Evolutionary conservation across 2,113 vertebrate species (phyloP), one percentile per base, ranked within the genome.

Genomic region (Dasypus novemcinctus): DNA sequence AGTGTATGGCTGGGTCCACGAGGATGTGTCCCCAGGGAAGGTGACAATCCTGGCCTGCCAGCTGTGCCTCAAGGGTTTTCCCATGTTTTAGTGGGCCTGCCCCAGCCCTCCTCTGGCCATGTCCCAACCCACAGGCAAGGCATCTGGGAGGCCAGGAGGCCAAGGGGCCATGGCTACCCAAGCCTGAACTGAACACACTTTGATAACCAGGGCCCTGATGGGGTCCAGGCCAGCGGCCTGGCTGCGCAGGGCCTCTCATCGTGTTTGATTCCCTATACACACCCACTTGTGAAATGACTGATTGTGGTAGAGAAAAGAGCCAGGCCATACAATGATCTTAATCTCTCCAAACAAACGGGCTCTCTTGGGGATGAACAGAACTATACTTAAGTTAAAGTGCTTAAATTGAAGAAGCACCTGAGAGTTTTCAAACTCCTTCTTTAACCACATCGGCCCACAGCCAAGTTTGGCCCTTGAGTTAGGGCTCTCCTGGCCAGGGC

Each of bases 351-450:
- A 59, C 23, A 46, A 81, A 89, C 11, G 18, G 54, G 23, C 49
- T 80, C 7, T 90, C 87, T 87, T 33, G 66, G 23, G 59, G 43
- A 84, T 66, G 69, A 94, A 36, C 36, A 81, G 80, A 90, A 84
- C 84, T 46, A 61, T 6, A 64, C 29, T 80, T 64, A 72, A 80
- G 54, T 71, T 84, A 85, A 93, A 93, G 87, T 95, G 75, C 54
- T 78, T 15, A 59, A 10, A 69, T 93, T 79, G 57, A 76, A 52
- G 52, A 92, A 87, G 80, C 49, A 86, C n/a, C 76, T 75, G 59
- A 14, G 57, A 25, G 54, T 59, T 81, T 79, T 54, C 63, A 90
- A 91, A 91, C 41, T 52, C 64, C 41, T 66, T 75, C 31, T 84
- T 93, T n/a, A 93, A 66, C 6, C 18, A 68, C 8, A 0, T 66